Percentiles rank a stretch among this genome's conserved stretches.
Evolutionary conservation across 2,888 invertebrate genomes (phyloP).

Genomic region (Erpobdella octoculata): DNA sequence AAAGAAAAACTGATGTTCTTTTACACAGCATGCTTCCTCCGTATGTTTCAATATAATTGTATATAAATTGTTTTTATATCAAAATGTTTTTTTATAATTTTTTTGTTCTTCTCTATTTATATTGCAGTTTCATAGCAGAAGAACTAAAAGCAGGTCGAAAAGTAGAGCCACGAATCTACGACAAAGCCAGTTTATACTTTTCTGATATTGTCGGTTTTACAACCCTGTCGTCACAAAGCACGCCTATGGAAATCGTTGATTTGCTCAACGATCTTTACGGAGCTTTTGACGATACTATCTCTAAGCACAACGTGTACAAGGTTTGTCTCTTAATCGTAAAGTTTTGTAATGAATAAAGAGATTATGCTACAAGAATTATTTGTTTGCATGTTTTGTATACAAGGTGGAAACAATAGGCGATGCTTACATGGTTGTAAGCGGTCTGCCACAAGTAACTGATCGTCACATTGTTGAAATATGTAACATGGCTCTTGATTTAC

Average conservation of each 20-base stretch:
- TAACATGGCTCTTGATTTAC: conserved; percentile 38
- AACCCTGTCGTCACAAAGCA: conserved; percentile 41
- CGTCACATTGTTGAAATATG: conserved; percentile 39
- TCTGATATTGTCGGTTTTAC: conserved; percentile 47
- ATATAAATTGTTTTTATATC: too few species aligned
- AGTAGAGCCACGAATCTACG: conserved; percentile 36
- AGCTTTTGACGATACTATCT: conserved; percentile 44
- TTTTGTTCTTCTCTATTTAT: too few species aligned
- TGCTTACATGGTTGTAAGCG: conserved; percentile 38
- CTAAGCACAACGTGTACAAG: conserved; percentile 46
- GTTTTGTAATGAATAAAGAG: neutral
- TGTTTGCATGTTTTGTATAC: too few species aligned
- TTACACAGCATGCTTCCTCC: conserved; percentile 17
- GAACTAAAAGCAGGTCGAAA: conserved; percentile 28
- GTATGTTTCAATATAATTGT: neutral
- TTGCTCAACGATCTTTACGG: conserved; percentile 46
- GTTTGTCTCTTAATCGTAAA: conserved; percentile 32
- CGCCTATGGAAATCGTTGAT: conserved; percentile 45
- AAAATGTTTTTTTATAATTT: too few species aligned
- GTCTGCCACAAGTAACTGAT: conserved; percentile 57
- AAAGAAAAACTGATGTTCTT: conserved; percentile 18
- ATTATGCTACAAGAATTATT: neutral
- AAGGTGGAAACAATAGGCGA: conserved; percentile 38
- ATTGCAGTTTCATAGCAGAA: conserved; percentile 25
- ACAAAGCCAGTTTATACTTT: conserved; percentile 45